Evolutionary conservation across 30 jellyfish, hydroid and myxozoan species (phyloP), one percentile per base, ranked within the genome.

Genomic region (Cassiopea andromeda): DNA sequence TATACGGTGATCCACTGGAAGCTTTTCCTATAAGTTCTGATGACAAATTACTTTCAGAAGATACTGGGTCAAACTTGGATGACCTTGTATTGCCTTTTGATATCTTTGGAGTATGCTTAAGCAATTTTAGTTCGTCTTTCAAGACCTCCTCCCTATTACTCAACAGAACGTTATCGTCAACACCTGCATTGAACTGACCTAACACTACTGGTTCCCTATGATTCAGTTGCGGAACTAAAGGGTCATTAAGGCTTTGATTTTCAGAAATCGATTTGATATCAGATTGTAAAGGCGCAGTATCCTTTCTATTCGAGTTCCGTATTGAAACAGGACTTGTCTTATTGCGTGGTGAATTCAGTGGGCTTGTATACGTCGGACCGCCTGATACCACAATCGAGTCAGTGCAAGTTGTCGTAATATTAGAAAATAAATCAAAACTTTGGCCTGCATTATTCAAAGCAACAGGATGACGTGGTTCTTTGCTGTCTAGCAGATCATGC

Each of bases 281-380:
- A 46, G 61, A 58, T 66, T 48, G 78, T 14, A 54, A 58, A 8
- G 90, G 74, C 74, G 68, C 67, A 44, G 84, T 43, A 4, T 12
- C 46, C 44, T 47, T 69, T 54, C 77, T 58, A 69, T 45, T 47
- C 76, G 60, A 16, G 54, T 54, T 70, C 48, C 49, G 57, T 57
- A 17, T 46, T 68, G 77, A 66, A 59, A 68, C 10, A 2, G 69
- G 77, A 70, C 61, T 43, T 2, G 69, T 19, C 48, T 73, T 83
- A 12, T 38, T 64, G 7, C 68, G 48, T 18, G 84, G 91, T 14
- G 84, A 71, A 49, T 83, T 83, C 10, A 83, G 75, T 61, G 91
- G 90, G 43, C 90, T 82, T 13, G 81, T 18, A 44, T 70, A 69
- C 1, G 45, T 15, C 13, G 89, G 80, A 61, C 61, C 60, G 49